Conservation (phyloP, 2,888 invertebrate species). For the Hedychridium roseum region DNA sequence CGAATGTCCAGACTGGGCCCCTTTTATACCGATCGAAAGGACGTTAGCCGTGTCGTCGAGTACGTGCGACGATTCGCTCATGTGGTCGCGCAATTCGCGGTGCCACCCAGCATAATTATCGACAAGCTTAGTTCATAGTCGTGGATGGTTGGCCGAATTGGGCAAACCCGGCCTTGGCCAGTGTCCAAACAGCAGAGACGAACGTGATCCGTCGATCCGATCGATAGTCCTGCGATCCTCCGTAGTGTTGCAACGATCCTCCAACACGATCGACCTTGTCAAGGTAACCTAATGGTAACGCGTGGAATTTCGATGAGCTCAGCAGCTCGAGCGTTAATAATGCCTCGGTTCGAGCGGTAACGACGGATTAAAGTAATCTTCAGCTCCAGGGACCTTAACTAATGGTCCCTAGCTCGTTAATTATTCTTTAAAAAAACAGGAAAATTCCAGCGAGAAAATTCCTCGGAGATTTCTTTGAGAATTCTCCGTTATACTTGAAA, state of each 20-base stretch:
- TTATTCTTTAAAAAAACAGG: too few species aligned
- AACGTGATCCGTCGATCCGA: constrained; percentile 45
- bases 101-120: constrained; percentile 41
- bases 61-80: constrained; percentile 43
- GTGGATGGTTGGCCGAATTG: constrained; percentile 27
- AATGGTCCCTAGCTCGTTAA: too few species aligned
- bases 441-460: too few species aligned
- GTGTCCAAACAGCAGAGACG: constrained; percentile 47
- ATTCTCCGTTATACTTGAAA: too few species aligned
- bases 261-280: constrained; percentile 3
- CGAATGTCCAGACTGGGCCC: constrained; percentile 24
- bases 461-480: too few species aligned
- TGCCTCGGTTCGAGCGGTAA: too few species aligned
- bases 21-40: constrained; percentile 49
- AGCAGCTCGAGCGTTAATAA: too few species aligned
- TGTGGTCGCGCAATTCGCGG: constrained; percentile 37
- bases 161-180: constrained; percentile 54
- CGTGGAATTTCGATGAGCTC: too few species aligned
- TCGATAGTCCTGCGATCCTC: constrained; percentile 21
- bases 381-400: too few species aligned
- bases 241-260: too few species aligned
- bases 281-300: not conserved
- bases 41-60: constrained; percentile 11
- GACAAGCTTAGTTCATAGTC: constrained; percentile 23
- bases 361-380: too few species aligned